These are phyloP conservation scores for Drosophila miranda DNA, from an alignment of 1,140 invertebrate species.

Conservation along the genomic window DNA sequence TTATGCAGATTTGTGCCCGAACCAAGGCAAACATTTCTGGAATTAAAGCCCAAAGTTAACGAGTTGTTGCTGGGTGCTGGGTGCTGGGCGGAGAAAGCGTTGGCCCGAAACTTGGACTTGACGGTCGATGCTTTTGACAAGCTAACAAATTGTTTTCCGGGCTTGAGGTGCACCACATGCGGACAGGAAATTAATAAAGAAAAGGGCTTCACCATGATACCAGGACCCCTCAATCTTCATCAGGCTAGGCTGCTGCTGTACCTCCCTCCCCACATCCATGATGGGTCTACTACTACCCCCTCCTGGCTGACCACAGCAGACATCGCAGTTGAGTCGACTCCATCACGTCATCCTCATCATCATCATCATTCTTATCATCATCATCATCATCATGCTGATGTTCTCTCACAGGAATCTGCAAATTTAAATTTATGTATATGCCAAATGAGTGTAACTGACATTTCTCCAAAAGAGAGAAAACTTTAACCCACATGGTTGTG, in stretches of 20 bases:
- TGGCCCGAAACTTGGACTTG: constrained; percentile 45
- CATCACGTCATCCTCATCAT: constrained; percentile 32
- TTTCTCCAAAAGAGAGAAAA: constrained; percentile 14
- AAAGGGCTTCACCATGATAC: constrained; percentile 45
- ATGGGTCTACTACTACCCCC: background rate
- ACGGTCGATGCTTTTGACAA: constrained; percentile 69
- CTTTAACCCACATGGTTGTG: constrained; percentile 13
- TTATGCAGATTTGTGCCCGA: constrained; percentile 65
- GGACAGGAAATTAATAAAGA: constrained; percentile 78
- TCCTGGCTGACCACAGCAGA: constrained; percentile 64
- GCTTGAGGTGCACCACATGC: constrained; percentile 77
- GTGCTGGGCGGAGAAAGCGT: background rate
- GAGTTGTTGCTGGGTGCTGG: constrained; percentile 35
- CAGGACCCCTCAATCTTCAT: constrained; percentile 45
- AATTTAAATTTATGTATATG: constrained; percentile 51
- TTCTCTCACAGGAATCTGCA: constrained; percentile 17
- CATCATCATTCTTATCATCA: constrained; percentile 13
- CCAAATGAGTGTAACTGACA: constrained; percentile 24
- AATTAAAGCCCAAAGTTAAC: constrained; percentile 55
- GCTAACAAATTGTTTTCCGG: constrained; percentile 77
- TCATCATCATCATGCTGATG: constrained; percentile 25
- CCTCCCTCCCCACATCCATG: background rate
- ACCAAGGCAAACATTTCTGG: constrained; percentile 39
- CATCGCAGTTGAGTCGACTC: constrained; percentile 32
- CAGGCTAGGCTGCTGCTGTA: constrained; percentile 16